Percentiles rank a stretch among this genome's conserved stretches.
Conservation (phyloP, 2,888 invertebrate species). For the Lathronympha strigana region DNA sequence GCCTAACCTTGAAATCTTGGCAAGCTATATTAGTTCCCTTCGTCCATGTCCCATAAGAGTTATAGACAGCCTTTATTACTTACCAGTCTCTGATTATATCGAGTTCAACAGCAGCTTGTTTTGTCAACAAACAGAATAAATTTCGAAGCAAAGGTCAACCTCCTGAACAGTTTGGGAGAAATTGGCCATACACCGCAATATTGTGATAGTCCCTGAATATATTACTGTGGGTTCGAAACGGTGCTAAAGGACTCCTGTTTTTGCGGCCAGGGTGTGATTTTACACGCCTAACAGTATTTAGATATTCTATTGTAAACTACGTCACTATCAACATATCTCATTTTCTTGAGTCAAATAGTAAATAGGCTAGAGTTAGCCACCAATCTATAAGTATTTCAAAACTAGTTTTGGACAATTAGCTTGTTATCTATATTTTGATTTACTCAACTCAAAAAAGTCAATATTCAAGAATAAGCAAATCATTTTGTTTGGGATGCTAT, state of each 20-base stretch:
- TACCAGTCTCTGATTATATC: constrained; percentile 1
- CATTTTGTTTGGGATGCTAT: too few relatives aligned
- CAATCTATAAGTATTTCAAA: too few relatives aligned
- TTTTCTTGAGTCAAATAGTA: too few relatives aligned
- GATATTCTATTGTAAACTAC: too few relatives aligned
- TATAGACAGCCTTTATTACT: not conserved
- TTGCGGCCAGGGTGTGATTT: not conserved
- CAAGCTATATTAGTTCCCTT: not conserved
- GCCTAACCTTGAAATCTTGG: too few relatives aligned
- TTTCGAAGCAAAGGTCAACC: constrained; percentile 46
- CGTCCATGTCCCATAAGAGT: not conserved
- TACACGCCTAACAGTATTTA: not conserved
- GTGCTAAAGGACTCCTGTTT: constrained; percentile 12
- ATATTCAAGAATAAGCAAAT: too few relatives aligned
- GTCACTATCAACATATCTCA: too few relatives aligned
- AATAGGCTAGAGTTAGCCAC: too few relatives aligned
- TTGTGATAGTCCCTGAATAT: constrained; percentile 55
- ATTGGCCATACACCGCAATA: constrained; percentile 51
- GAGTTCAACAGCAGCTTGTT: constrained; percentile 37
- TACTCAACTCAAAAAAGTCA: too few relatives aligned
- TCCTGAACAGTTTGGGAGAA: constrained; percentile 41
- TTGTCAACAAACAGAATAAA: constrained; percentile 43
- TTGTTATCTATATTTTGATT: too few relatives aligned
- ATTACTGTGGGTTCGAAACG: constrained; percentile 46
- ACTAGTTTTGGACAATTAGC: too few relatives aligned